Base-by-base conservation (phyloP, 1,140 invertebrate species). In the Geopemphigus sp. region DNA sequence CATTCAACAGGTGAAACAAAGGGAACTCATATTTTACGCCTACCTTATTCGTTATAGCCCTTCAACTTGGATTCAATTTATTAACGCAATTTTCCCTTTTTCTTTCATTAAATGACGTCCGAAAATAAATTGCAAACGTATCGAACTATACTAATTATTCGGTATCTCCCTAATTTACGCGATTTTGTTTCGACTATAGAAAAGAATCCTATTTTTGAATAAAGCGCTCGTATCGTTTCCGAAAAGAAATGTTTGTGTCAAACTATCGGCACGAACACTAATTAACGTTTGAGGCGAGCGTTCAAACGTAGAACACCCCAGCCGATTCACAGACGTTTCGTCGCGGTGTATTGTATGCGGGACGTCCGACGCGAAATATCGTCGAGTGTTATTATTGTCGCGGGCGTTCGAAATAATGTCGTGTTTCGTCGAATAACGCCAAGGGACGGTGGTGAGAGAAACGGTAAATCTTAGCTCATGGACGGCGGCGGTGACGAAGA, bases 391-490 rank as follows among this genome's bases (percentile, higher is more conserved):
- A 26, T 14, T 11, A 17, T 61, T 57, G 24, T 24, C 26, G 24
- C 19, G 29, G 22, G n/a, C n/a, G 0, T 24, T 15, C 14, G 24
- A 24, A 68, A 22, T 50, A 17, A 15, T 24, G 50, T 68, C 50
- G n/a, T n/a, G 50, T 68, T 68, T 68, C 14, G 45, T 24, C 22
- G 39, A 68, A 68, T 68, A 17, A 24, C 2, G 26, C 1, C 1
- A 29, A 5, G 19, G 61, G 17, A 15, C n/a, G 39, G n/a, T 39
- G 8, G n/a, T n/a, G 32, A n/a, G 10, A 68, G 50, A 68, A 47
- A 22, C 64, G 47, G 47, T 68, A 50, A 68, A 68, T 68, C 64
- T 47, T 66, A 66, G 12, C n/a, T 47, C 15, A 39, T 66, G 32
- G 45, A 6, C n/a, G 12, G 19, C 45, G 45, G 64, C 32, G n/a